Conservation (phyloP, 2,797 vertebrate species). For the Sardinella longiceps region DNA sequence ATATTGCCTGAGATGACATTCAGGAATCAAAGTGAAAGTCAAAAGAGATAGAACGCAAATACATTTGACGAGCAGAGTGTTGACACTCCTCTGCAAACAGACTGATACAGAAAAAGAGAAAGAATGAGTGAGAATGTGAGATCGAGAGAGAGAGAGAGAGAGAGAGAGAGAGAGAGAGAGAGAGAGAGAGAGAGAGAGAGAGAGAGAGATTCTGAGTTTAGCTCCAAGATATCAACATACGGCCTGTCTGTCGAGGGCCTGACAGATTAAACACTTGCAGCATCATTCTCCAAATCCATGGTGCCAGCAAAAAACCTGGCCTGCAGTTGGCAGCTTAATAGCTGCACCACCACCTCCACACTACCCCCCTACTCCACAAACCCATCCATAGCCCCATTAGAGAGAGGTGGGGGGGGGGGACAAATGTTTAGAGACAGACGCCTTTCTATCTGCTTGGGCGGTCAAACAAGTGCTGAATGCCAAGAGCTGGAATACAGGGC, state of each 20-base stretch:
- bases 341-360: background rate
- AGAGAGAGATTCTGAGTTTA: background rate
- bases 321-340: slow-evolving; percentile 40
- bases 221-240: slow-evolving; percentile 4
- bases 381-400: slow-evolving; percentile 49
- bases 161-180: background rate
- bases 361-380: slow-evolving; percentile 26
- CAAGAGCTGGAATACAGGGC: slow-evolving; percentile 43
- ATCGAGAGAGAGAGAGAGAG: background rate
- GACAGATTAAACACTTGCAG: slow-evolving; percentile 32
- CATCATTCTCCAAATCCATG: slow-evolving; percentile 27
- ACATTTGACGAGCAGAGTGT: slow-evolving; percentile 14
- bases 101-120: background rate
- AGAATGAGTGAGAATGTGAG: background rate
- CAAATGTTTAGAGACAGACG: slow-evolving; percentile 55
- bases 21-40: slow-evolving; percentile 26
- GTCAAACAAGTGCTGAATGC: slow-evolving; percentile 57
- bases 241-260: background rate
- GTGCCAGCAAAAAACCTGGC: slow-evolving; percentile 33
- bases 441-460: slow-evolving; percentile 51
- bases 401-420: slow-evolving; percentile 33
- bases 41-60: slow-evolving; percentile 20
- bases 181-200: background rate
- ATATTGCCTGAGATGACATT: slow-evolving; percentile 17
- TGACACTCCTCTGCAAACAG: background rate